Base-by-base conservation (phyloP, 2,888 invertebrate species). In the Ophion slaviceki region DNA sequence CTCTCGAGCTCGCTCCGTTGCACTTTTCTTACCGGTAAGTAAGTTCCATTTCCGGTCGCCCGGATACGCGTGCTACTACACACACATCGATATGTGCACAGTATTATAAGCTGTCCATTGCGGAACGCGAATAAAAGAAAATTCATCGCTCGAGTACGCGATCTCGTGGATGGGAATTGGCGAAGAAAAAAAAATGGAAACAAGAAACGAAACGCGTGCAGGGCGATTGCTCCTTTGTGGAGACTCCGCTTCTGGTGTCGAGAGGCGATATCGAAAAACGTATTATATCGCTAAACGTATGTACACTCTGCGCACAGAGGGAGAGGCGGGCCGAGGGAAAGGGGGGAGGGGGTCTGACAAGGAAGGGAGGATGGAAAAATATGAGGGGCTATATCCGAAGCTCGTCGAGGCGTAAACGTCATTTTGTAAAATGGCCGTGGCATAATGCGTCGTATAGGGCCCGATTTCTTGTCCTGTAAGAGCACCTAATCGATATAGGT, bases 401-500 rank as follows among this genome's bases (percentile, higher is more conserved):
- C 68, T 87, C 85, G 78, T 77, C 80, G 86, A 87, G 81, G 88
- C 82, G 86, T 85, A 88, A 88, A 88, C 87, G 88, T 88, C 88
- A 88, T 86, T 87, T 87, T 83, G 64, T 75, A 86, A 86, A 86
- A 83, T 83, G 83, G 83, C 75, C 66, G 71, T 72, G 45, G 66
- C 64, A 75, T 80, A 75, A 80, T 75, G 83, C 75, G 53, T 57
- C 72, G 62, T 47, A n/a, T 62, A 68, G 17, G 70, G 79, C n/a
- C 57, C 40, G 62, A 76, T 72, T 81, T 81, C 61, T 81, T 32
- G 28, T 57, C 28, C 64, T 64, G 70, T 62, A 64, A 66, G 80
- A 71, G 82, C 77, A 57, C 71, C 80, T 83, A 80, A 83, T 83
- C 80, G 85, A 82, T 40, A 62, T 53, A 24, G 28, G 61, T 68